Evolutionary conservation across 2,113 vertebrate genomes (phyloP).

Genomic region (Eretmochelys imbricata): DNA sequence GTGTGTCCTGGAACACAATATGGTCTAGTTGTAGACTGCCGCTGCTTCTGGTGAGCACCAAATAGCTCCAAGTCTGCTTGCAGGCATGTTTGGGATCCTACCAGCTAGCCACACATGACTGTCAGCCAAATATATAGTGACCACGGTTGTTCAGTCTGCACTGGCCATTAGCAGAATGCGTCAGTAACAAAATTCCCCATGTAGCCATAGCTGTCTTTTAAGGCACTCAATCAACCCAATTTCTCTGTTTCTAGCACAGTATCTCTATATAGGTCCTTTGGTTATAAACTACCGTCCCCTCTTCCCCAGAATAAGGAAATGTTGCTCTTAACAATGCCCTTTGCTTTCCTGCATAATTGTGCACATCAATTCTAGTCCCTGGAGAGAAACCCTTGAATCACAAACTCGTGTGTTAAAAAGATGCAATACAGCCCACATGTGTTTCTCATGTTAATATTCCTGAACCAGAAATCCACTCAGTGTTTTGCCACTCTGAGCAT

Average conservation of each 20-base stretch:
- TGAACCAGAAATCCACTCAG: background rate
- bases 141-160: background rate
- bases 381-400: background rate
- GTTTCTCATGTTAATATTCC: background rate
- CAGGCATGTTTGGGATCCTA: background rate
- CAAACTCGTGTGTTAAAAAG: background rate
- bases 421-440: accelerated
- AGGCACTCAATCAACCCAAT: background rate
- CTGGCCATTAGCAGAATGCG: background rate
- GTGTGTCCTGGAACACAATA: background rate
- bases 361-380: background rate
- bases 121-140: background rate
- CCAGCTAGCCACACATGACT: background rate
- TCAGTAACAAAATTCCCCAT: background rate
- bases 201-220: background rate
- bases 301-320: background rate
- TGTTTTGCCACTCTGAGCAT: background rate
- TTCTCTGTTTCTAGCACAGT: background rate
- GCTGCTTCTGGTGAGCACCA: background rate
- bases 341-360: background rate
- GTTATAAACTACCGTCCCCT: background rate
- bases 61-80: too few species aligned
- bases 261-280: background rate
- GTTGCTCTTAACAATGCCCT: background rate
- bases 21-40: background rate